These are phyloP conservation scores for Anguilla megastoma DNA, from an alignment of 2,797 vertebrate genomes.

Conservation along the genomic window DNA sequence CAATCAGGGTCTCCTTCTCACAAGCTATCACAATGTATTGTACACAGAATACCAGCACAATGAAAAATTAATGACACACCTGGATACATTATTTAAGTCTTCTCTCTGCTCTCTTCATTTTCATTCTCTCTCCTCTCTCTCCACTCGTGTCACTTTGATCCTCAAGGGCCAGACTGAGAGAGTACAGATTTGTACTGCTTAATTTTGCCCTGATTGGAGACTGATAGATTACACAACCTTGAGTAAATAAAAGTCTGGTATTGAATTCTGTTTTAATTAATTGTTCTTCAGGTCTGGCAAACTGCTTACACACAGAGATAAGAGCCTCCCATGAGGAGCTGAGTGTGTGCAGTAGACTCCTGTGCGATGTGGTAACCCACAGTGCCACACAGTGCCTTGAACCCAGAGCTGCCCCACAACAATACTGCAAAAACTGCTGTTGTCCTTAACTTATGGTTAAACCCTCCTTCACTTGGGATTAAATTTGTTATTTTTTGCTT, in stretches of 20 bases:
- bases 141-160: slow-evolving; percentile 49
- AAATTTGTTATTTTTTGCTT: not conserved
- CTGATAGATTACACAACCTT: slow-evolving; percentile 39
- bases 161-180: slow-evolving; percentile 27
- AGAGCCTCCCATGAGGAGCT: slow-evolving; percentile 22
- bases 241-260: slow-evolving; percentile 45
- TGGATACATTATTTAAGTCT: slow-evolving; percentile 48
- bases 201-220: slow-evolving; percentile 43
- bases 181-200: slow-evolving; percentile 46
- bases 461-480: not conserved
- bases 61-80: slow-evolving; percentile 47
- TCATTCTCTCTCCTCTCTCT: slow-evolving; percentile 29
- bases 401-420: not conserved
- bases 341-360: not conserved
- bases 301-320: slow-evolving; percentile 36
- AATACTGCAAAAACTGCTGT: not conserved
- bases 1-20: slow-evolving; percentile 34
- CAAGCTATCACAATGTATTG: slow-evolving; percentile 45
- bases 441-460: not conserved
- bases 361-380: not conserved
- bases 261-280: slow-evolving; percentile 46
- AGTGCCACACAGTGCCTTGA: not conserved
- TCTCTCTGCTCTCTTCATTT: slow-evolving; percentile 45
- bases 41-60: slow-evolving; percentile 42
- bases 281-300: slow-evolving; percentile 35